A percentile compares a stretch with the other conserved stretches of the same genome.
Conservation (phyloP, 2,113 vertebrate genomes). For the Xyrauchen texanus region DNA sequence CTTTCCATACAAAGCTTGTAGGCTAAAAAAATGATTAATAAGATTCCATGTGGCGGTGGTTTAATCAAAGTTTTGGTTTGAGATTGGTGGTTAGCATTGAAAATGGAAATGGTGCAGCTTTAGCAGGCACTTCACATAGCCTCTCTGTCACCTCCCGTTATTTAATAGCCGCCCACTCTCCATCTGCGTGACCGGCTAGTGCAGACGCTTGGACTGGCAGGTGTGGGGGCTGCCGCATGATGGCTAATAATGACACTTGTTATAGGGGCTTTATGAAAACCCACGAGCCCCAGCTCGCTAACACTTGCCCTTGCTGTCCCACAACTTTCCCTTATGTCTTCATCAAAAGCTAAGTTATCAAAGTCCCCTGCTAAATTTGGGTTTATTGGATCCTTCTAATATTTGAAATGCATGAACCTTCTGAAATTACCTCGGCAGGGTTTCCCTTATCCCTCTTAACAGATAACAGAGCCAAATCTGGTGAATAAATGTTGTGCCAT, state of each 20-base stretch:
- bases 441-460: conserved; percentile 21
- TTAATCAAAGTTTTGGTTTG: neutral
- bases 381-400: conserved; percentile 7
- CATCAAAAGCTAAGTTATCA: too few relatives aligned
- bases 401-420: neutral
- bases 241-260: conserved; percentile 14
- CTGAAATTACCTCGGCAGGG: conserved; percentile 9
- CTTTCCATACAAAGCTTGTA: neutral
- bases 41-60: neutral
- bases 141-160: conserved; percentile 45
- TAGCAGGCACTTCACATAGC: conserved; percentile 39
- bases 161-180: conserved; percentile 43
- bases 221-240: conserved; percentile 34
- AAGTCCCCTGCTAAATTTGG: neutral
- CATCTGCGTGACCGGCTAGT: conserved; percentile 36
- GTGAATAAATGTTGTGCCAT: conserved; percentile 30
- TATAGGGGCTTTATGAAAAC: neutral
- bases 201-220: conserved; percentile 30
- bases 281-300: too few relatives aligned
- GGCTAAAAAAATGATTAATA: neutral
- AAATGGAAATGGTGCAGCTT: conserved; percentile 47
- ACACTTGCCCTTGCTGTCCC: too few relatives aligned
- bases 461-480: conserved; percentile 19
- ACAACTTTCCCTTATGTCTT: too few relatives aligned
- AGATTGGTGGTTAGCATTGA: conserved; percentile 11